phyloP scores from a whole-genome alignment of 2,888 invertebrate species.

The Drosophila pullipes region DNA sequence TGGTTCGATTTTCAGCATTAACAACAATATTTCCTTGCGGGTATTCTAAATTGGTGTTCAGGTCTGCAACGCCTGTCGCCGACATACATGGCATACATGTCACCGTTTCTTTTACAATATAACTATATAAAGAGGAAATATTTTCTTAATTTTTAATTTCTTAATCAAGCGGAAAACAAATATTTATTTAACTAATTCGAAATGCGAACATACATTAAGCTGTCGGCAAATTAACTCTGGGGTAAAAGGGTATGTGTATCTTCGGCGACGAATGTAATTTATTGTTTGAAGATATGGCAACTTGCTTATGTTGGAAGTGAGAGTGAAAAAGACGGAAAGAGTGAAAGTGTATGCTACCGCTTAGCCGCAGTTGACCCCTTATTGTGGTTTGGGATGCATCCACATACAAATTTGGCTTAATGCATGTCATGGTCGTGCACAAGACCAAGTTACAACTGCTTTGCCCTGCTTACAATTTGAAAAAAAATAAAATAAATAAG shows the following conservation, averaged over 20 bases:
- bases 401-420: background rate
- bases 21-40: no score
- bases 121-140: no score
- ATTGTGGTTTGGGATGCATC: constrained; percentile 3
- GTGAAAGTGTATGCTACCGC: constrained; percentile 8
- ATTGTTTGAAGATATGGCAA: constrained; percentile 44
- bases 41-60: no score
- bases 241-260: background rate
- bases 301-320: constrained; percentile 19
- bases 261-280: background rate
- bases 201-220: background rate
- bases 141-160: background rate
- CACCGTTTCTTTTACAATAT: no score
- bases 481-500: background rate
- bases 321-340: constrained; percentile 39
- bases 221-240: background rate
- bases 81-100: no score
- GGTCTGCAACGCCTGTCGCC: no score
- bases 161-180: background rate
- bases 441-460: constrained; percentile 10
- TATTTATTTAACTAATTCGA: background rate
- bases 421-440: constrained; percentile 13
- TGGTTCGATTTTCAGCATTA: background rate
- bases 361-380: constrained; percentile 15
- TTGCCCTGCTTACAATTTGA: background rate